Evolutionary conservation across 2,797 vertebrate species (phyloP).

Genomic region (Enteromius radiatus): DNA sequence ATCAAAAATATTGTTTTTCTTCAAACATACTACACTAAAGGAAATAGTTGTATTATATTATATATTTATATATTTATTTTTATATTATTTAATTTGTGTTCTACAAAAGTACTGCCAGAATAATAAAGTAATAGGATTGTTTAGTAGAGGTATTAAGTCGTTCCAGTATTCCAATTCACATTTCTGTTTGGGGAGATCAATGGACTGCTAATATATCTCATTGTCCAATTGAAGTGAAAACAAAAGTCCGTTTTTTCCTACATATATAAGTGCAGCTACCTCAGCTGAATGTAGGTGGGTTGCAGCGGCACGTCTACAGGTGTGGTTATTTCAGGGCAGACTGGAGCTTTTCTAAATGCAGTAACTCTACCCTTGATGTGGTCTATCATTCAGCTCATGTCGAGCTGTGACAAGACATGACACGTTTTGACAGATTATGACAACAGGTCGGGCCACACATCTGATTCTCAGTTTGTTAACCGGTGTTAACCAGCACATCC

Average conservation of each 20-base stretch:
- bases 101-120: neutral
- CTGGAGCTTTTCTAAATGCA: conserved; percentile 44
- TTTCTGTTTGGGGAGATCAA: neutral
- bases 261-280: conserved; percentile 13
- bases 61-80: too few relatives aligned
- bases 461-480: conserved; percentile 52
- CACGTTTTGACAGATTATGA: conserved; percentile 61
- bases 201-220: neutral
- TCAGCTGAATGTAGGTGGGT: conserved; percentile 24
- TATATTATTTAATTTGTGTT: neutral
- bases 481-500: conserved; percentile 49
- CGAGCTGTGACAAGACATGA: conserved; percentile 54
- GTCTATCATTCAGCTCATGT: conserved; percentile 51
- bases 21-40: neutral
- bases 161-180: neutral
- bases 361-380: conserved; percentile 45
- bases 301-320: conserved; percentile 43
- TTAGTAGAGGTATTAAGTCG: neutral
- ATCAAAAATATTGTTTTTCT: too few relatives aligned
- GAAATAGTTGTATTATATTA: too few relatives aligned
- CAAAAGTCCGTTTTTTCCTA: neutral
- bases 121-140: neutral
- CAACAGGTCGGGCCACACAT: conserved; percentile 53
- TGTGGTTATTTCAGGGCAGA: conserved; percentile 45
- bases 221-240: conserved; percentile 26